These are phyloP conservation scores for Coelopa pilipes DNA, from an alignment of 2,888 invertebrate genomes.

Conservation along the genomic window DNA sequence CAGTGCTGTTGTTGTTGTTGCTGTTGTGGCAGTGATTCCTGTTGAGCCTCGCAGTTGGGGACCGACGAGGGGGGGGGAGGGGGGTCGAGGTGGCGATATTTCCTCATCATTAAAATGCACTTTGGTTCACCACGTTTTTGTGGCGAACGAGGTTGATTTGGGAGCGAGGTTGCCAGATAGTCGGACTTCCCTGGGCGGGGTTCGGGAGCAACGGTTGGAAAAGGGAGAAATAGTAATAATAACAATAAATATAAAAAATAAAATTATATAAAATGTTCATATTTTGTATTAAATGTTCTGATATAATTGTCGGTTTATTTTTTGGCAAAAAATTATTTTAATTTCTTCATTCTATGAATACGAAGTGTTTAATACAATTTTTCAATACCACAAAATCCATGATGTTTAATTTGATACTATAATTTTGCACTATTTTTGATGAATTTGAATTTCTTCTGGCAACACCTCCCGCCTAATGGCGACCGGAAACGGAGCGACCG, in stretches of 20 bases:
- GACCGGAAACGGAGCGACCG: too few relatives aligned
- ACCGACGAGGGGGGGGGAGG: conserved; percentile 44
- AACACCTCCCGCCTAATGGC: too few relatives aligned
- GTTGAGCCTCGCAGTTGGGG: conserved; percentile 20
- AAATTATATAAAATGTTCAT: neutral
- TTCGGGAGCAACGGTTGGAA: neutral
- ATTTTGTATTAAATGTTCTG: neutral
- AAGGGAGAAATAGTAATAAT: neutral
- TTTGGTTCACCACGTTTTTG: neutral
- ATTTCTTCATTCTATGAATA: too few relatives aligned
- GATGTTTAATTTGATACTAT: too few relatives aligned
- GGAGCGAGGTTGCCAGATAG: neutral
- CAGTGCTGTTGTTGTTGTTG: neutral
- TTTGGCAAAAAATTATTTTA: too few relatives aligned
- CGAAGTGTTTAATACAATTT: too few relatives aligned
- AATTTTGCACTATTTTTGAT: too few relatives aligned
- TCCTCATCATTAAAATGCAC: conserved; percentile 22
- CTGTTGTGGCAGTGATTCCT: neutral
- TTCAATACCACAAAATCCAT: too few relatives aligned
- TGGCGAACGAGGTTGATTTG: neutral
- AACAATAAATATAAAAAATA: neutral
- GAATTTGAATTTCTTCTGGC: too few relatives aligned
- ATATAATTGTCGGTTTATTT: neutral
- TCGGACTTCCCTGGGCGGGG: neutral
- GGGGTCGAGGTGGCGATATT: conserved; percentile 41